phyloP scores from a whole-genome alignment of 2,888 invertebrate genomes.

The Heliconius ethilla region DNA sequence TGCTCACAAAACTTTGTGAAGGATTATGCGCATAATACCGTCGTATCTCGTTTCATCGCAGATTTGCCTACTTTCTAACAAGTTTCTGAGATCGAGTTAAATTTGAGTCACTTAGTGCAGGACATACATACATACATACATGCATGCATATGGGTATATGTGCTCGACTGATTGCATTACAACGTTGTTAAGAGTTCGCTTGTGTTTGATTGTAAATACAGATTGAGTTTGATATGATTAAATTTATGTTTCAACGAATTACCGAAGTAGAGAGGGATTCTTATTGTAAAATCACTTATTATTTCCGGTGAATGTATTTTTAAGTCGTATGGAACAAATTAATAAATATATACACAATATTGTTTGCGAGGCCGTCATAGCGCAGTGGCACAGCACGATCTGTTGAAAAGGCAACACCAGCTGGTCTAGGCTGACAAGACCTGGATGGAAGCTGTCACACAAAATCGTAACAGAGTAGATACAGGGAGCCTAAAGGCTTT shows the following conservation, averaged over 20 bases:
- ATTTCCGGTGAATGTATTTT: neutral
- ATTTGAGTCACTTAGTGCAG: constrained; percentile 32
- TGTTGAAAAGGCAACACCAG: no score
- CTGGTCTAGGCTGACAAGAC: no score
- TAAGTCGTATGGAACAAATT: no score
- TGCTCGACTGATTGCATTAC: constrained; percentile 5
- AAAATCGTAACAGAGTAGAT: no score
- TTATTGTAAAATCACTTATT: neutral
- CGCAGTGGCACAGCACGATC: no score
- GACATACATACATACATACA: constrained; percentile 8
- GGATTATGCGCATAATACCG: constrained; percentile 37
- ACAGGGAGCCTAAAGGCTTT: no score
- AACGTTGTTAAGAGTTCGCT: neutral
- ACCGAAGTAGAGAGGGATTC: neutral
- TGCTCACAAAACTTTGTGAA: constrained; percentile 32
- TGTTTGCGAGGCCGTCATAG: no score
- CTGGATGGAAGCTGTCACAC: no score
- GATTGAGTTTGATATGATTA: neutral
- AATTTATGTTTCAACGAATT: no score
- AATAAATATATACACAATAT: no score
- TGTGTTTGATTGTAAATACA: constrained; percentile 5
- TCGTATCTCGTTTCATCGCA: constrained; percentile 37
- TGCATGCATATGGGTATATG: neutral
- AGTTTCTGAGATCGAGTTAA: constrained; percentile 39
- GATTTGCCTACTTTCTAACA: constrained; percentile 39